Percentiles rank a stretch among this genome's conserved stretches.
phyloP scores from a whole-genome alignment of 2,888 invertebrate species.

The Drosophila engyochracea region DNA sequence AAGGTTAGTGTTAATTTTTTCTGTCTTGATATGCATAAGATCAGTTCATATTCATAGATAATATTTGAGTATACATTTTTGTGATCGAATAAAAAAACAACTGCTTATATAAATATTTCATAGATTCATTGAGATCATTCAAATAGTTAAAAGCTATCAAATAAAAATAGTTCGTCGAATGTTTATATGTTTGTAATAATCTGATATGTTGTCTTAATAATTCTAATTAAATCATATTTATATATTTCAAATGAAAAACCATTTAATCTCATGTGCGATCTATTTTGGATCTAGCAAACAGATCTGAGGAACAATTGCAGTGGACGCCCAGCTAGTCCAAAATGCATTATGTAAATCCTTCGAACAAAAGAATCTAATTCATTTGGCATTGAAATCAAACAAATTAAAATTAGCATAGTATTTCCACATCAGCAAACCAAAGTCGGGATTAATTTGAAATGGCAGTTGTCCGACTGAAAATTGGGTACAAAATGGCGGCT shows the following conservation, averaged over 20 bases:
- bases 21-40: not conserved
- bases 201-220: not conserved
- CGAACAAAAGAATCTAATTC: constrained; percentile 47
- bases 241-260: constrained; percentile 7
- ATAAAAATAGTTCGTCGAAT: not conserved
- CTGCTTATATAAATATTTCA: not conserved
- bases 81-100: not conserved
- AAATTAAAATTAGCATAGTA: constrained; percentile 82
- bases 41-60: not conserved
- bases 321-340: constrained; percentile 43
- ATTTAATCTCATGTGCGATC: constrained; percentile 4
- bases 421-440: constrained; percentile 75
- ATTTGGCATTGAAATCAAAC: constrained; percentile 49
- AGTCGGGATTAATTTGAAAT: constrained; percentile 73
- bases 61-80: not conserved
- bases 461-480: constrained; percentile 29
- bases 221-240: not conserved
- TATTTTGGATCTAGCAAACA: constrained; percentile 4
- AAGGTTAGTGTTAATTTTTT: rapidly evolving
- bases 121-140: not conserved
- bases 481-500: constrained; percentile 50
- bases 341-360: constrained; percentile 67
- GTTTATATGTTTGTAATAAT: not conserved
- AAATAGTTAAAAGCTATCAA: not conserved
- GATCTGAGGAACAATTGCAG: constrained; percentile 29